Evolutionary conservation across 1,140 invertebrate species (phyloP), one percentile per base, ranked within the genome.

Genomic region (Halesus radiatus): DNA sequence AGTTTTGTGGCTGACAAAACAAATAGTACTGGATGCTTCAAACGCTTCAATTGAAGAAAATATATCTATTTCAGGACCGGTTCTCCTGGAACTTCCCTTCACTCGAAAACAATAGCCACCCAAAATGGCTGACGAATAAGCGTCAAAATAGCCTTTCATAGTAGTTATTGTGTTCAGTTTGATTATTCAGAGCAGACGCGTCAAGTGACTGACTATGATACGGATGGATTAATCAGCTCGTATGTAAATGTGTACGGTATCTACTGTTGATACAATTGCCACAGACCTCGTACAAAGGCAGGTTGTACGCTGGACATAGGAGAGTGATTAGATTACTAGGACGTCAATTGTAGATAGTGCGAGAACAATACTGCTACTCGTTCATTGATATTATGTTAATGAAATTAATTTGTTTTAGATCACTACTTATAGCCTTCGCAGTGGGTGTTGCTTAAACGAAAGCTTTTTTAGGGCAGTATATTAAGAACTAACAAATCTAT

Each of bases 151-250:
- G 20, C 23, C 18, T 54, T 29, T 29, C 50, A 22, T 23, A 29
- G 8, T 70, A 13, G 68, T 72, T 72, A 56, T 74, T 74, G 50
- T 64, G 62, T 26, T 32, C 50, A 74, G 72, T 74, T 56, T 74
- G 72, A 74, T 74, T 54, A 74, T 74, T 74, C 72, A 74, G 53
- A 23, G 23, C 37, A 54, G 72, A 52, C n/a, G 29, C 66, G 66
- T 10, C 66, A 70, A 74, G 72, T 74, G 72, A 74, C 72, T 22
- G 72, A 22, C 72, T 29, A 76, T 76, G 73, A 76, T 62, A 76
- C 54, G 32, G 23, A 58, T 76, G 73, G 73, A 76, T 76, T 76
- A 76, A 76, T 62, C 73, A 76, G n/a, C 56, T 76, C 56, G 26
- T 32, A 76, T 76, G 56, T 76, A 62, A 76, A 76, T 76, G 23